phyloP scores from a whole-genome alignment of 2,113 vertebrate genomes.

The Stegastes partitus region DNA sequence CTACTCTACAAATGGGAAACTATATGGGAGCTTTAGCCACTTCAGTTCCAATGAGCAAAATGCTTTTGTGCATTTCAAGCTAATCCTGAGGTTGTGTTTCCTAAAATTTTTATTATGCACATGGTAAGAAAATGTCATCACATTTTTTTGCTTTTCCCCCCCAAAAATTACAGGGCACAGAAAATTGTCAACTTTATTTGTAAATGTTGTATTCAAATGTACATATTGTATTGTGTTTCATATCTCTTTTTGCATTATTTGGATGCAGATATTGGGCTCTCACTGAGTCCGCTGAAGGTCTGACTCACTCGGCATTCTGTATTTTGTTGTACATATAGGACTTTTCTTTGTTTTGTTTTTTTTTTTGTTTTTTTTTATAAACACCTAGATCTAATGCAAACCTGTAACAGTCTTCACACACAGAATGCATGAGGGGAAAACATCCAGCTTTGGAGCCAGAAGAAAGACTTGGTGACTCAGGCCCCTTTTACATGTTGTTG shows the following conservation, averaged over 20 bases:
- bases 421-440: conserved; percentile 29
- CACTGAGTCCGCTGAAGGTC: conserved; percentile 38
- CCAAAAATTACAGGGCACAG: conserved; percentile 45
- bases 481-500: conserved; percentile 59
- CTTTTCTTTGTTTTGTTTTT: background rate
- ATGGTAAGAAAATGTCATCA: conserved; percentile 32
- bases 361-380: conserved; percentile 14
- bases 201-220: conserved; percentile 79
- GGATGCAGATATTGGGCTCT: conserved; percentile 63
- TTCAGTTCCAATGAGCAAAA: conserved; percentile 33
- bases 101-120: conserved; percentile 47
- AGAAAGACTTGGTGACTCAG: conserved; percentile 69
- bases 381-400: conserved; percentile 54
- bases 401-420: conserved; percentile 44
- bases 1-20: conserved; percentile 56
- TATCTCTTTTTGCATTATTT: conserved; percentile 68
- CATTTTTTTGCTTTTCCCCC: conserved; percentile 35
- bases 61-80: conserved; percentile 17
- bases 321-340: conserved; percentile 39
- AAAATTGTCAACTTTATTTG: conserved; percentile 44
- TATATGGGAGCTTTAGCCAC: conserved; percentile 9
- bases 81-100: conserved; percentile 20
- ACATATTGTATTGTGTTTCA: conserved; percentile 73
- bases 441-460: conserved; percentile 46
- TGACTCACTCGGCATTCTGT: conserved; percentile 58